Evolutionary conservation across 2,888 invertebrate genomes (phyloP).

Genomic region (Pandemis cinnamomeana): DNA sequence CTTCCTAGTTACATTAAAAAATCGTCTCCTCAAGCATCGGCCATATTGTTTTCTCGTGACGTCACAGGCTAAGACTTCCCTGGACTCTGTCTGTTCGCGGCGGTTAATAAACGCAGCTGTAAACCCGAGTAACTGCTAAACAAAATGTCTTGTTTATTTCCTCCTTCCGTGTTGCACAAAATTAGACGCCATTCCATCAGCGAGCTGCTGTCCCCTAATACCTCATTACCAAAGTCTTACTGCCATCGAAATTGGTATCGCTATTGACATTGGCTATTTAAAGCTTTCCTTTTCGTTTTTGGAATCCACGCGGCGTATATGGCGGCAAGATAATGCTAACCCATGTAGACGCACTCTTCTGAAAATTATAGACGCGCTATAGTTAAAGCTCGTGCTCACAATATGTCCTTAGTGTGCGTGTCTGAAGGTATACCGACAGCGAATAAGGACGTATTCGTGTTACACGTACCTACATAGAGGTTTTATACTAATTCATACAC

Average conservation of each 20-base stretch:
- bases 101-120: constrained; percentile 2
- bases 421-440: no score
- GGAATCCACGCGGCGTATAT: background rate
- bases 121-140: constrained; percentile 37
- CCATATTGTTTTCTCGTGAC: background rate
- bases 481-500: no score
- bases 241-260: background rate
- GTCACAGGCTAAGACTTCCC: background rate
- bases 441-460: no score
- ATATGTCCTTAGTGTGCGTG: no score
- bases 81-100: background rate
- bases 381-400: no score
- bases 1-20: no score
- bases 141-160: constrained; percentile 56
- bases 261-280: background rate
- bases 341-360: no score
- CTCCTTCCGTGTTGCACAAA: constrained; percentile 68
- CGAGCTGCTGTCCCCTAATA: constrained; percentile 42
- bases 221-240: background rate
- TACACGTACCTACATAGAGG: no score
- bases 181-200: constrained; percentile 72
- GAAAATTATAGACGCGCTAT: no score
- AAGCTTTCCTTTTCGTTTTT: background rate
- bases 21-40: background rate
- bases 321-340: background rate